phyloP scores from a whole-genome alignment of 2,888 invertebrate genomes.

The Branchipolynoe longqiensis region DNA sequence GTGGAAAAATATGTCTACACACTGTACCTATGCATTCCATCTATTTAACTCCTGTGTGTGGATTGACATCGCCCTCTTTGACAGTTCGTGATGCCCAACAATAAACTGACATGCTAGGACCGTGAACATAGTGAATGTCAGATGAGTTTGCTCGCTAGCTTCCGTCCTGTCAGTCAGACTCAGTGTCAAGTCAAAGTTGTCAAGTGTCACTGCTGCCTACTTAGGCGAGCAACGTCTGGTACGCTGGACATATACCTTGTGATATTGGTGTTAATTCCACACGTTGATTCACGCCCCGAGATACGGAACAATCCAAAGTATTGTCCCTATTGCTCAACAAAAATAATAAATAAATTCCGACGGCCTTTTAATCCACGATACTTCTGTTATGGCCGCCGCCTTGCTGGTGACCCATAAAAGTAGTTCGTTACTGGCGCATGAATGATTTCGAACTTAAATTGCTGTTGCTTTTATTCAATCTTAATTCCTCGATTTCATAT shows the following conservation, averaged over 20 bases:
- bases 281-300: not conserved
- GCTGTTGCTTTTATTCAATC: not conserved
- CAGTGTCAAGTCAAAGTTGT: too few relatives aligned
- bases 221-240: not conserved
- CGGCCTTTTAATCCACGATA: constrained; percentile 48
- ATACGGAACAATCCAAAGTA: not conserved
- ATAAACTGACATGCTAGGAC: not conserved
- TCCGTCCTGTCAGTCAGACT: constrained; percentile 43
- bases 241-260: not conserved
- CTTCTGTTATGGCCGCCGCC: constrained; percentile 50
- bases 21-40: too few relatives aligned
- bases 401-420: constrained; percentile 50
- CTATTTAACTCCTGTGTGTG: too few relatives aligned
- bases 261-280: constrained; percentile 8
- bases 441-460: not conserved
- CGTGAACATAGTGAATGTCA: too few relatives aligned
- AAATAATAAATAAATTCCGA: constrained; percentile 41
- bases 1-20: too few relatives aligned
- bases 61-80: not conserved
- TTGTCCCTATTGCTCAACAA: not conserved
- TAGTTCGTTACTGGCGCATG: constrained; percentile 27
- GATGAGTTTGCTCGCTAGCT: not conserved
- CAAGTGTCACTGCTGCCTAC: too few relatives aligned
- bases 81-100: constrained; percentile 31
- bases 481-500: too few relatives aligned